These are phyloP conservation scores for Gallinago paraguaiae DNA, from an alignment of 2,113 vertebrate genomes.

Conservation along the genomic window DNA sequence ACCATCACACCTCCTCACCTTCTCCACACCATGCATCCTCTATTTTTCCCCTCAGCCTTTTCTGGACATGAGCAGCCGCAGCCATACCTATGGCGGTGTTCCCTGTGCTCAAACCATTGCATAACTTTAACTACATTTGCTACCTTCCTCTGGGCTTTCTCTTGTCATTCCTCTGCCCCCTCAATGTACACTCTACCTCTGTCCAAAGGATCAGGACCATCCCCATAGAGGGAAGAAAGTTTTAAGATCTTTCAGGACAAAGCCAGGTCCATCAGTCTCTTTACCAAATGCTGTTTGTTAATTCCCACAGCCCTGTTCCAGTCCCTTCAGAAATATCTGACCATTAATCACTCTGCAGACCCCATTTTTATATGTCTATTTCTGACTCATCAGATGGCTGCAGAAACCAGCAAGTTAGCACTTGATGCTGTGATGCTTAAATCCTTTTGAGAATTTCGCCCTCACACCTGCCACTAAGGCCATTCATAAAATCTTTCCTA, in stretches of 20 bases:
- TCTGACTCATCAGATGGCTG: background rate
- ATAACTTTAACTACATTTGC: background rate
- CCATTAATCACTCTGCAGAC: background rate
- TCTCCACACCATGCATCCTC: background rate
- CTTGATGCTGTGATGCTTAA: fast-evolving
- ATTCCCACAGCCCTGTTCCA: background rate
- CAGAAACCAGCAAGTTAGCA: background rate
- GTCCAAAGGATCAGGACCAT: background rate
- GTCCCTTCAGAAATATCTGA: background rate
- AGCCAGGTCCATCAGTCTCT: background rate
- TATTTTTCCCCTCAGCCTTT: background rate
- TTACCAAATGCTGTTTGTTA: background rate
- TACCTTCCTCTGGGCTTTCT: background rate
- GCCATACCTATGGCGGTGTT: background rate
- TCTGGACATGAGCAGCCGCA: background rate
- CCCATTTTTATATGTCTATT: background rate
- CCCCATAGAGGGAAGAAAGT: background rate
- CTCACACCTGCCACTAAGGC: background rate
- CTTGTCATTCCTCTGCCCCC: background rate
- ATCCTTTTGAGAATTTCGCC: background rate
- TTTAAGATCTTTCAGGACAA: background rate
- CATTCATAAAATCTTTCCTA: background rate
- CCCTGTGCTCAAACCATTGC: background rate
- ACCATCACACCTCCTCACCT: background rate
- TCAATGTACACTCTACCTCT: background rate